Evolutionary conservation across 2,888 invertebrate genomes (phyloP), one percentile per base, ranked within the genome.

Genomic region (Ryuthela nishihirai): DNA sequence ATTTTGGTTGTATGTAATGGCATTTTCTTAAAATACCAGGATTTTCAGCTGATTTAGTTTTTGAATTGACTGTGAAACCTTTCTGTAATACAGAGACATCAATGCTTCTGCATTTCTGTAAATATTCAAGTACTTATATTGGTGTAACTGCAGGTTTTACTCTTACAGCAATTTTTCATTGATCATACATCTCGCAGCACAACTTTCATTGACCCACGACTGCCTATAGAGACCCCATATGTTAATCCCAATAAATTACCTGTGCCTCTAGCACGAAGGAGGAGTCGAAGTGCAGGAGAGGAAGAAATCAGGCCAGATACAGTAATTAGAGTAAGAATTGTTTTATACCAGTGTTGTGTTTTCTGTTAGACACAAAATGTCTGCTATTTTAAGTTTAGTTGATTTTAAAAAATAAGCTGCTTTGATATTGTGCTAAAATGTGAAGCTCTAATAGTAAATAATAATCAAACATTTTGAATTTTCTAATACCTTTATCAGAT

Each of bases 181-280:
- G 94, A 97, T 79, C 97, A 98, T 78, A 85, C 87, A 70, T 84
- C 87, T 76, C 85, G 92, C 66, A 85, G 87, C 66, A 98, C 97
- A 2, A 92, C 95, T 9, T 95, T 94, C 78, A 93, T 98, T 79
- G 98, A 98, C 79, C 98, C 98, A 17, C 84, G 98, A 40, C 81
- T 98, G 69, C 94, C 94, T n/a, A 83, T 85, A 25, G 88, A 88
- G 72, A 82, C 85, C 48, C 82, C 83, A 40, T 80, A 81, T 65
- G 76, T 75, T 25, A 72, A 73, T 63, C 71, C 74, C 4, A 80
- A 64, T 74, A 82, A 75, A 76, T 67, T 77, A 75, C 35, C 66
- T 10, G 54, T 62, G 10, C 66, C 69, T 12, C 65, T 65, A 47
- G 67, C 70, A 47, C 54, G 73, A 48, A 53, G 73, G 24, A 67